Conservation (phyloP, 2,888 invertebrate genomes). For the Rhopalosiphum nymphaeae region DNA sequence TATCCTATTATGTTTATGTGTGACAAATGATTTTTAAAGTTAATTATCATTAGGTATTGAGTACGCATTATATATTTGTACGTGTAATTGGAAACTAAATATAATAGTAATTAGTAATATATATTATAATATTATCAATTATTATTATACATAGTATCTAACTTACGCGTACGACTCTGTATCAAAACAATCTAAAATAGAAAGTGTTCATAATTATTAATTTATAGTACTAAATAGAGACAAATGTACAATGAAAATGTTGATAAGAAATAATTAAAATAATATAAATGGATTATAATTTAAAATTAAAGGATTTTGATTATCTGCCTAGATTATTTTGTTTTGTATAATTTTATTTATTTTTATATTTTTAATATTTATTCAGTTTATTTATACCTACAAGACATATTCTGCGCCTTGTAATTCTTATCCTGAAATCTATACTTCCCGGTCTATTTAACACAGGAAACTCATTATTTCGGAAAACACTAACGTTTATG, state of each 20-base stretch:
- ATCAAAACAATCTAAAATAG: background rate
- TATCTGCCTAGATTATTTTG: background rate
- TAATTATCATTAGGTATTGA: no score
- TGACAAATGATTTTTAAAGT: no score
- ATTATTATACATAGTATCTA: no score
- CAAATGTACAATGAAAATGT: background rate
- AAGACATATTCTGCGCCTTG: background rate
- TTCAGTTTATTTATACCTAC: background rate
- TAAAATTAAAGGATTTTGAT: background rate
- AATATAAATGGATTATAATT: background rate
- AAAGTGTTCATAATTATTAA: background rate
- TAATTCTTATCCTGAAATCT: background rate
- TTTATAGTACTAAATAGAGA: background rate
- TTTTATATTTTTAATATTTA: background rate
- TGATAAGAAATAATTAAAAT: background rate
- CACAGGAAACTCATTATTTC: background rate
- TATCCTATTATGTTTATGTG: no score
- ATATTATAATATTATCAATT: no score
- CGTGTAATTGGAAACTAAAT: no score
- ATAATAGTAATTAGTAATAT: no score
- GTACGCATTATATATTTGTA: no score
- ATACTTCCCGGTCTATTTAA: background rate
- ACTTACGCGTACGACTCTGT: no score
- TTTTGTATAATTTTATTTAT: background rate
- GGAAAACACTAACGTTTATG: background rate